These are phyloP conservation scores for Conger conger DNA, from an alignment of 2,113 vertebrate species.

Conservation along the genomic window DNA sequence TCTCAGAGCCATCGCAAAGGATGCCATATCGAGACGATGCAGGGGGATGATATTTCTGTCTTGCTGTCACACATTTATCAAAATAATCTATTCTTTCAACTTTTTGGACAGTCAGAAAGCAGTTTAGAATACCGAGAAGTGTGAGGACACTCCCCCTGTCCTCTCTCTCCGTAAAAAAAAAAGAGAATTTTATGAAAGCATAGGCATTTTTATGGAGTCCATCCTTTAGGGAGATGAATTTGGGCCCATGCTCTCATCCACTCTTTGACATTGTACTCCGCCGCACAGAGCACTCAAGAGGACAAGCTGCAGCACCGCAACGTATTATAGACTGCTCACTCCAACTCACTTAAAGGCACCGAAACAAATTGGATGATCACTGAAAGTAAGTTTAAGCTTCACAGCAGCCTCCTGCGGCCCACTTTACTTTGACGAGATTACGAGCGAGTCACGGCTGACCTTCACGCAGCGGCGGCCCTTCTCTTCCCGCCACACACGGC, in stretches of 20 bases:
- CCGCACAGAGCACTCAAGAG: not conserved
- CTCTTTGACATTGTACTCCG: not conserved
- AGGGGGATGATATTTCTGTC: not conserved
- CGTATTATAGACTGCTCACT: not conserved
- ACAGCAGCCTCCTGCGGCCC: not conserved
- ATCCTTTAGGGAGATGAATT: conserved; percentile 29
- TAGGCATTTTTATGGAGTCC: conserved; percentile 24
- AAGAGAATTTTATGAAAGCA: conserved; percentile 6
- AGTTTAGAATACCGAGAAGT: conserved; percentile 25
- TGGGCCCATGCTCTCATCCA: not conserved
- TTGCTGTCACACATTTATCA: conserved; percentile 46
- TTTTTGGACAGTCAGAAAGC: conserved; percentile 1
- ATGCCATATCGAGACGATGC: not conserved
- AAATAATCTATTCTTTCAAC: conserved; percentile 51
- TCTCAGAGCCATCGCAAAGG: not conserved
- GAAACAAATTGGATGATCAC: conserved; percentile 16
- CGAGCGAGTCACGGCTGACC: conserved; percentile 3
- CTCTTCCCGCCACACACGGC: not conserved
- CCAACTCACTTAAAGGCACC: not conserved
- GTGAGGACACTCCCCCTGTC: conserved; percentile 37
- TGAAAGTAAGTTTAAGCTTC: not conserved
- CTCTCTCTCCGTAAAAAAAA: not conserved
- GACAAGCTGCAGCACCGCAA: not conserved
- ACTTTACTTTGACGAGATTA: not conserved
- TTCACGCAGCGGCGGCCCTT: not conserved